Evolutionary conservation across 2,888 invertebrate genomes (phyloP), one percentile per base, ranked within the genome.

Genomic region (Aleiodes leptofemur): DNA sequence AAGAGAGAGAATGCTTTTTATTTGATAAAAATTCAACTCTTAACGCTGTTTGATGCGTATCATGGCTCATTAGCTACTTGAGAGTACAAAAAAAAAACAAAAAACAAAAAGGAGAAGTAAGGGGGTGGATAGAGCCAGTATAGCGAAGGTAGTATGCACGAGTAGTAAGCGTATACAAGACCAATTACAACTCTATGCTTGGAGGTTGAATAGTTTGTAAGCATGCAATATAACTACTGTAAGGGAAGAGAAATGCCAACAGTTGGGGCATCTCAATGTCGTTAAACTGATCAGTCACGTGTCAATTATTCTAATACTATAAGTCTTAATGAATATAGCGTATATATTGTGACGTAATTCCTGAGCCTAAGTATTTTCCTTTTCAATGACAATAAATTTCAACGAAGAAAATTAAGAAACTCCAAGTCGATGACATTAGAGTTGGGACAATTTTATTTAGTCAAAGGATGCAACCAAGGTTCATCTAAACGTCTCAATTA

Each of bases 151-250:
- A 72, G 75, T 69, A 75, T 56, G 73, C 69, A 73, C 57, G 59
- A 72, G 71, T 76, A 23, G 23, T 23, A 23, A 23, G 23, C 23
- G 23, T 23, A 76, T 84, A 86, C 88, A 88, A 81, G 85, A 84
- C 85, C 88, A 88, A 88, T 89, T 89, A 89, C 89, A 86, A 88
- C 86, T 87, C 85, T 88, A 88, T 87, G 85, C 82, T 80, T 23
- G 23, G 23, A 84, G 51, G 31, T 68, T 87, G 86, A 87, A 88
- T 87, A 87, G 87, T 87, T 85, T 81, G 82, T 80, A 85, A 83
- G 81, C 86, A 87, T 76, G 76, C 84, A 85, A 86, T 82, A 85
- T 71, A 69, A 61, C 50, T 51, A 29, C 56, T 31, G 48, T 23
- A n/a, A 50, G 34, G 48, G 16, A 56, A 48, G 34, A 66, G 34